Evolutionary conservation across 2,113 vertebrate genomes (phyloP).

Genomic region (Saccopteryx leptura): DNA sequence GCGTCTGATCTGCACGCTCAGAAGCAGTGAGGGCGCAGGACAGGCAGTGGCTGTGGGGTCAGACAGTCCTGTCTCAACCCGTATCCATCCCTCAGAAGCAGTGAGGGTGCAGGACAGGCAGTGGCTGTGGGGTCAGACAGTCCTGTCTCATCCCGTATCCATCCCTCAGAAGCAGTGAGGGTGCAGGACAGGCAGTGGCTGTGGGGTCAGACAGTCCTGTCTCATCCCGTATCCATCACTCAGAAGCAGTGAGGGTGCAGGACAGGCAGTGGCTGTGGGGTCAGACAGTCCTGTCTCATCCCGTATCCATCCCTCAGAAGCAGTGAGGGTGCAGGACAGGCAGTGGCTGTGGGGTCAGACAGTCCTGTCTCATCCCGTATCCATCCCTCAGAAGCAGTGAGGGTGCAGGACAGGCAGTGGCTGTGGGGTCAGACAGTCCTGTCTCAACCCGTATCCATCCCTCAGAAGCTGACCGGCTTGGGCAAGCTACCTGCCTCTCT

Average conservation of each 20-base stretch:
- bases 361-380: too few species aligned
- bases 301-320: background rate
- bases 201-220: background rate
- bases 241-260: background rate
- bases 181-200: background rate
- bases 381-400: background rate
- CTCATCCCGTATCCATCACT: background rate
- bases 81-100: background rate
- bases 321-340: too few species aligned
- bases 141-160: background rate
- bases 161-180: background rate
- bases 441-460: background rate
- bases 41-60: background rate
- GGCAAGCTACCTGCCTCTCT: conserved; percentile 5
- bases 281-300: background rate
- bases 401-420: background rate
- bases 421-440: background rate
- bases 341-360: too few species aligned
- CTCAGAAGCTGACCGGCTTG: background rate
- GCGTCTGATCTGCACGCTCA: background rate
- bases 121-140: background rate
- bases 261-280: background rate
- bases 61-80: background rate
- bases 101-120: background rate
- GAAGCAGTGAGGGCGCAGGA: background rate